Evolutionary conservation across 2,113 vertebrate species (phyloP).

Genomic region (Dromiciops gliroides): DNA sequence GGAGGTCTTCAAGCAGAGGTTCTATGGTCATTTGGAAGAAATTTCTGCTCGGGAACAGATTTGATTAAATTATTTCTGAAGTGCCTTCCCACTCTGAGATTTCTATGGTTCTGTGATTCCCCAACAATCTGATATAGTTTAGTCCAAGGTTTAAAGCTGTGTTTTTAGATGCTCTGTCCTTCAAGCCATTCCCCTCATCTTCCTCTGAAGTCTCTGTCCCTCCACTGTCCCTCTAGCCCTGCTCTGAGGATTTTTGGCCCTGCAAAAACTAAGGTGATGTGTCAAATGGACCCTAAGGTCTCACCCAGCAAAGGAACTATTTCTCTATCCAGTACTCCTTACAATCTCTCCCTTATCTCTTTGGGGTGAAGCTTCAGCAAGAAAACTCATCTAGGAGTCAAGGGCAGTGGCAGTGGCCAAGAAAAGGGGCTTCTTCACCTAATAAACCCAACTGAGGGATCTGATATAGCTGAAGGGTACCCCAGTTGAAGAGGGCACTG

Average conservation of each 20-base stretch:
- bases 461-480: neutral
- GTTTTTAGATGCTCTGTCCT: neutral
- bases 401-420: neutral
- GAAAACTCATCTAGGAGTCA: neutral
- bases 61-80: neutral
- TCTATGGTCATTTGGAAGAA: neutral
- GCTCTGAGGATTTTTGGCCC: neutral
- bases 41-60: neutral
- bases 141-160: neutral
- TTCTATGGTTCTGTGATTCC: neutral
- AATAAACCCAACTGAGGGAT: neutral
- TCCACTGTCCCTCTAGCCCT: neutral
- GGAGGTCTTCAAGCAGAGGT: neutral
- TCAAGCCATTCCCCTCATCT: neutral
- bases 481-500: neutral
- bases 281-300: neutral
- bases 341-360: neutral
- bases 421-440: neutral
- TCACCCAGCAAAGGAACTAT: neutral
- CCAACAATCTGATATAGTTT: neutral
- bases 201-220: neutral
- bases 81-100: neutral
- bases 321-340: neutral
- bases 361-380: neutral
- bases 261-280: neutral